Evolutionary conservation across 2,888 invertebrate genomes (phyloP).

Genomic region (Athalia cordata): DNA sequence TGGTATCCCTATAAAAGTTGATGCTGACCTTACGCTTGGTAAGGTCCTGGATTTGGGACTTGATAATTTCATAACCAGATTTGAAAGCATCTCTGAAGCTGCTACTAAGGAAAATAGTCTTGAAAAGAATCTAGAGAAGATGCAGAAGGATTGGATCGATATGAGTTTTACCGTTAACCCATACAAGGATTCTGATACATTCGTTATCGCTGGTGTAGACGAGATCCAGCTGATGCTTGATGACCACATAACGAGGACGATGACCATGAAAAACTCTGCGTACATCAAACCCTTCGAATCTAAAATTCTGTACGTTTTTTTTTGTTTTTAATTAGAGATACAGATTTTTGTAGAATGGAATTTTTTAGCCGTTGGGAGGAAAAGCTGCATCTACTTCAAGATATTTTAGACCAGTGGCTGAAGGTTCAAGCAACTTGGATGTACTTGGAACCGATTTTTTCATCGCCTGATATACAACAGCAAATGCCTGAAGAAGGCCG

Average conservation of each 20-base stretch:
- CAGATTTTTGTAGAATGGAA: neutral
- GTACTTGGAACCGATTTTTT: conserved; percentile 97
- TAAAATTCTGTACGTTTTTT: conserved; percentile 80
- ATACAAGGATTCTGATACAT: conserved; percentile 94
- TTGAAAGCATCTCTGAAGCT: conserved; percentile 93
- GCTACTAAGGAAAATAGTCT: conserved; percentile 96
- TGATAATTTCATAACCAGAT: conserved; percentile 88
- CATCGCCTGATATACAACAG: conserved; percentile 96
- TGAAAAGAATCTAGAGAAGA: conserved; percentile 90
- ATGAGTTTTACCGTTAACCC: conserved; percentile 83
- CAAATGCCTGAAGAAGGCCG: conserved; percentile 98
- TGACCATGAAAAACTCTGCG: conserved; percentile 97
- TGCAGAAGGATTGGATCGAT: conserved; percentile 93
- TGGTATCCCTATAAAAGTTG: conserved; percentile 90
- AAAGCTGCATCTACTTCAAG: conserved; percentile 88
- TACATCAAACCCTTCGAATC: conserved; percentile 96
- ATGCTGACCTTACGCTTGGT: conserved; percentile 87
- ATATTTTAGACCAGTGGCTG: conserved; percentile 95
- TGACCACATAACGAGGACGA: conserved; percentile 96
- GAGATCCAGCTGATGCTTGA: conserved; percentile 95
- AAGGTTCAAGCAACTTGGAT: conserved; percentile 97
- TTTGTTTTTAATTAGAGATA: neutral
- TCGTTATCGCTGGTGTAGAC: conserved; percentile 91
- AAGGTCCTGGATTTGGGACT: conserved; percentile 92
- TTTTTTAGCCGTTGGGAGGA: conserved; percentile 88